Conservation (phyloP, 2,888 invertebrate genomes). For the Agrotis segetum region DNA sequence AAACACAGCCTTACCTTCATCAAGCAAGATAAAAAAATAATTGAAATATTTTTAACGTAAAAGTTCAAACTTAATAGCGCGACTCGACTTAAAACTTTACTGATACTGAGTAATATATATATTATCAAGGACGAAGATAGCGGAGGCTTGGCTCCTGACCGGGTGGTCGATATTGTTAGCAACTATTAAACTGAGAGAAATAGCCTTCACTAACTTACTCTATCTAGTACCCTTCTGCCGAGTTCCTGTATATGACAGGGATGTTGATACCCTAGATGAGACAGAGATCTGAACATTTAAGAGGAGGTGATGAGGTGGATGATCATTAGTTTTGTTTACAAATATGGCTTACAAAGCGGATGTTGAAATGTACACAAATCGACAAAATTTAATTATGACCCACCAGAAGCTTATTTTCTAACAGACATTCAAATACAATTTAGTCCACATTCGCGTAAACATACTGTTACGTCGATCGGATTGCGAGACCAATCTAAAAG, state of each 20-base stretch:
- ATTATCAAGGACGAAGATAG: slow-evolving; percentile 35
- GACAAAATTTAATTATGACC: too few relatives aligned
- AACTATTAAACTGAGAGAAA: slow-evolving; percentile 80
- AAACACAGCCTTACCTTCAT: too few relatives aligned
- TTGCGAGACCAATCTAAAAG: too few relatives aligned
- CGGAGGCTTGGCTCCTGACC: slow-evolving; percentile 49
- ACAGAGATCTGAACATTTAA: not conserved
- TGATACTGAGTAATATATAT: slow-evolving; percentile 6
- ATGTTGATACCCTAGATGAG: slow-evolving; percentile 52
- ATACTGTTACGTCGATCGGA: too few relatives aligned
- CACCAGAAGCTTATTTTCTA: too few relatives aligned
- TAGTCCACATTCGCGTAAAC: too few relatives aligned
- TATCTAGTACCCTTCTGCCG: slow-evolving; percentile 69
- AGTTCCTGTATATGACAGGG: slow-evolving; percentile 58
- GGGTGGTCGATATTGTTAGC: slow-evolving; percentile 76
- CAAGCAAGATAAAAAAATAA: too few relatives aligned
- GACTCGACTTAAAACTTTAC: not conserved
- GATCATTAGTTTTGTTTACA: not conserved
- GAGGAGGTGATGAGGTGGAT: too few relatives aligned
- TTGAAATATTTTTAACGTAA: not conserved
- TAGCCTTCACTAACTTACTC: slow-evolving; percentile 79
- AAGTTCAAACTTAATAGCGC: not conserved
- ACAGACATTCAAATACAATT: too few relatives aligned
- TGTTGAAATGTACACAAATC: not conserved
- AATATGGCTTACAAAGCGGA: not conserved